These are phyloP conservation scores for Cantharis rufa DNA, from an alignment of 2,888 invertebrate species.

Conservation along the genomic window DNA sequence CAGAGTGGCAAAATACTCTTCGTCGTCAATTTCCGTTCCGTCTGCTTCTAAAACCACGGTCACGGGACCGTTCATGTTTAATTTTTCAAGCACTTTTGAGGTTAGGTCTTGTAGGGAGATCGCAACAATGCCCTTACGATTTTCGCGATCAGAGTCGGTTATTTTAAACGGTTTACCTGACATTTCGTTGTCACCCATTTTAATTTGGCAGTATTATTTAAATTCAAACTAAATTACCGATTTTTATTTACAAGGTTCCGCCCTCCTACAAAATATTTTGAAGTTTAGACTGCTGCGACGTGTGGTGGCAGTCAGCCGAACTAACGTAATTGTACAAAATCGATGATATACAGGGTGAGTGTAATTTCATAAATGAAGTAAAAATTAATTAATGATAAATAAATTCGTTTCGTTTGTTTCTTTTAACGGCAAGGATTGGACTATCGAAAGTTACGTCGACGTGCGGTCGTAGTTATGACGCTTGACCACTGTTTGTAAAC, in stretches of 20 bases:
- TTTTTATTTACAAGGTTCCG: constrained; percentile 11
- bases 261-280: constrained; percentile 1
- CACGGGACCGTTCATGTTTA: constrained; percentile 66
- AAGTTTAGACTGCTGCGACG: neutral
- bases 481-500: neutral
- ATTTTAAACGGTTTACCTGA: constrained; percentile 75
- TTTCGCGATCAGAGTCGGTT: constrained; percentile 77
- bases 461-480: neutral
- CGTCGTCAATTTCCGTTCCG: constrained; percentile 94
- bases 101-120: constrained; percentile 77
- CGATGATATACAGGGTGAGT: neutral
- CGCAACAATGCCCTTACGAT: constrained; percentile 82
- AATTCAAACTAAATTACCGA: neutral
- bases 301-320: neutral
- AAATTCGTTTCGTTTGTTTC: neutral
- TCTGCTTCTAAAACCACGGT: constrained; percentile 88
- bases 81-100: constrained; percentile 74
- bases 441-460: neutral
- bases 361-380: neutral
- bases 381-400: neutral
- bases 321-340: neutral
- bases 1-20: constrained; percentile 90
- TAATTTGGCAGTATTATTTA: neutral
- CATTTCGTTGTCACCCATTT: constrained; percentile 60
- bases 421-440: neutral